Evolutionary conservation across 2,797 vertebrate genomes (phyloP), one percentile per base, ranked within the genome.

Genomic region (Siniperca obscura): DNA sequence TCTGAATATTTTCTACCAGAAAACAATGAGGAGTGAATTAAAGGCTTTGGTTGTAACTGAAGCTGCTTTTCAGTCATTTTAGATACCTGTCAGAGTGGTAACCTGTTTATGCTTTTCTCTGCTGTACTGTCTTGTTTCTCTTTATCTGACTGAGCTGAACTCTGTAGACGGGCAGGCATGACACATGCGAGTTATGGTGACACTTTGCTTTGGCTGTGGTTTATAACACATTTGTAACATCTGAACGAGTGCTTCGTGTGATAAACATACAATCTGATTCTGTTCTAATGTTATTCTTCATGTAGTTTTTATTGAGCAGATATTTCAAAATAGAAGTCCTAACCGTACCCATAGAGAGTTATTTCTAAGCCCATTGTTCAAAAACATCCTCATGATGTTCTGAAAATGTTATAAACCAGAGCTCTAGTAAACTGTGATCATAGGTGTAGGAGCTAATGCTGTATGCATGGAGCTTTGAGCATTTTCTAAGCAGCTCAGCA

Each of bases 161-260:
- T 81, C 65, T 81, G 50, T 56, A 76, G 61, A 68, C 50, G 25
- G 59, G 36, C 73, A 55, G 70, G 67, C 80, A 76, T 72, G 81
- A 59, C 77, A 74, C 53, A n/a, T 3, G 0, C 3, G 1, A 46
- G 53, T 57, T 25, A 57, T 30, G 81, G 78, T 70, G 69, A 68
- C 76, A 56, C 53, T 79, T 81, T 61, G 71, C 55, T 46, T 7
- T 10, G 78, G 82, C 89, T 81, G 84, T 78, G 89, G 82, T 83
- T 83, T 85, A 74, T 80, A 81, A 88, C 71, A 25, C 30, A 8
- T 61, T 67, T 9, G 5, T 27, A 60, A 64, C 66, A 65, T 72
- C 70, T 75, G 62, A 69, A 62, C 17, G 22, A 60, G 36, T 6
- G 40, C 17, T 53, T 36, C 62, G 34, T 21, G 34, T 52, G 60